These are phyloP conservation scores for Erebia palarica DNA, from an alignment of 2,888 invertebrate genomes.

Conservation along the genomic window DNA sequence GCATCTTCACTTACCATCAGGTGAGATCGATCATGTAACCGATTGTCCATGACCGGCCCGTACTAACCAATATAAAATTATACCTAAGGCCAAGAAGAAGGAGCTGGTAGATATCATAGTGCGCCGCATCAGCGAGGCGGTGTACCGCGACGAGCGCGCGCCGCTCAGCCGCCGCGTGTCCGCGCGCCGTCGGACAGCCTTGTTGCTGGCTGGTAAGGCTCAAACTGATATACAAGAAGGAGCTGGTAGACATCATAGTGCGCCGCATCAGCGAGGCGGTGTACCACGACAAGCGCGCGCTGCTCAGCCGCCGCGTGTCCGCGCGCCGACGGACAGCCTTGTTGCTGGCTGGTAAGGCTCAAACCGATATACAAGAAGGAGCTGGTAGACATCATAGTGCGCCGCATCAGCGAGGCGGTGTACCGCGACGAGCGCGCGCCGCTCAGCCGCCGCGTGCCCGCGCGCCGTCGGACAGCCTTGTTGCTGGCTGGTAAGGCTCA, in stretches of 20 bases:
- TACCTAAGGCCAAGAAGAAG: constrained; percentile 54
- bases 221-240: constrained; percentile 46
- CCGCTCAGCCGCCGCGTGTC: constrained; percentile 61
- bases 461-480: constrained; percentile 63
- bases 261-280: constrained; percentile 66
- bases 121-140: constrained; percentile 62
- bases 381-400: constrained; percentile 66
- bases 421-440: constrained; percentile 65
- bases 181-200: constrained; percentile 63
- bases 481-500: constrained; percentile 60
- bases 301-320: constrained; percentile 58
- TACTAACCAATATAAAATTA: neutral
- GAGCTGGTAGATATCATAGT: constrained; percentile 67
- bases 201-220: constrained; percentile 61
- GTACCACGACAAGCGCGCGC: constrained; percentile 63
- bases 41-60: neutral
- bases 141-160: constrained; percentile 64
- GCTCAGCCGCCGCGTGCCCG: constrained; percentile 58
- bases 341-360: constrained; percentile 60
- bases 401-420: constrained; percentile 46
- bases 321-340: constrained; percentile 65
- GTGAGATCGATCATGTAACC: neutral
- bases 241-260: constrained; percentile 66
- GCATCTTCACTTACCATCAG: no score
- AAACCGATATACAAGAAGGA: constrained; percentile 48